Evolutionary conservation across 2,888 invertebrate genomes (phyloP).

Genomic region (Catocala sponsa): DNA sequence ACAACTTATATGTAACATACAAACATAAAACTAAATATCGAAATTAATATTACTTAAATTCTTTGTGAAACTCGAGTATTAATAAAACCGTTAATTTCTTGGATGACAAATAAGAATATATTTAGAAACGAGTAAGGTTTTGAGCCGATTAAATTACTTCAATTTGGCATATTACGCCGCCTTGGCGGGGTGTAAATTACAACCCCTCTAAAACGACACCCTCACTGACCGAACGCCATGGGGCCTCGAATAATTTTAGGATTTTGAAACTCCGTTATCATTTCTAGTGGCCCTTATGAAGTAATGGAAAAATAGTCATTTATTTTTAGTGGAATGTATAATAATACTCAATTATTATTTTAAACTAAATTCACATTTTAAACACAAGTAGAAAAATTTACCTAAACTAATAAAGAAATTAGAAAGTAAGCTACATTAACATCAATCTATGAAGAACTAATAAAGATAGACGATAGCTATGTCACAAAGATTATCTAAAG

Average conservation of each 20-base stretch:
- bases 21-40: slow-evolving; percentile 30
- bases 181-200: slow-evolving; percentile 38
- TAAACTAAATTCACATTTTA: slow-evolving; percentile 11
- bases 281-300: slow-evolving; percentile 14
- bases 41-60: slow-evolving; percentile 36
- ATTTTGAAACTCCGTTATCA: slow-evolving; percentile 26
- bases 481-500: slow-evolving; percentile 14
- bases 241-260: slow-evolving; percentile 19
- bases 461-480: not conserved
- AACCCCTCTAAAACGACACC: slow-evolving; percentile 40
- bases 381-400: slow-evolving; percentile 10
- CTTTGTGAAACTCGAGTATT: slow-evolving; percentile 35
- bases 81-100: slow-evolving; percentile 20
- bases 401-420: slow-evolving; percentile 15
- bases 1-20: slow-evolving; percentile 26
- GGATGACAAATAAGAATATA: slow-evolving; percentile 29
- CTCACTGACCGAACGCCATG: slow-evolving; percentile 15
- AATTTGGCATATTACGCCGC: slow-evolving; percentile 39
- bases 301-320: slow-evolving; percentile 6
- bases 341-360: slow-evolving; percentile 17
- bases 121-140: slow-evolving; percentile 22
- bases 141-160: slow-evolving; percentile 40
- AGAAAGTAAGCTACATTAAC: slow-evolving; percentile 1
- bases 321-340: slow-evolving; percentile 37
- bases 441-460: not conserved